Conservation (phyloP, 1,140 invertebrate genomes). For the Rhagoletis zephyria region DNA sequence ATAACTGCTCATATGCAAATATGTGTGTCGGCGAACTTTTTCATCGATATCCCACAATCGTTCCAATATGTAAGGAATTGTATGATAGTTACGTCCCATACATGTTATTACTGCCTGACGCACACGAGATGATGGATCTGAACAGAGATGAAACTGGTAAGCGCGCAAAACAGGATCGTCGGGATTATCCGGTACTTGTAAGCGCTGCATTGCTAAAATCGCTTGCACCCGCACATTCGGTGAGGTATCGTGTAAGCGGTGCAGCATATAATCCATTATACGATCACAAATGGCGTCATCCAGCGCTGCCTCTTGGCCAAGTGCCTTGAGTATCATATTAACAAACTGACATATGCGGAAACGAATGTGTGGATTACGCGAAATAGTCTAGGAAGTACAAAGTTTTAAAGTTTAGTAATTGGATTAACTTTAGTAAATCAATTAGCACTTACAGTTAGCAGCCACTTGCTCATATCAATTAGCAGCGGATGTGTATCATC, state of each 20-base stretch:
- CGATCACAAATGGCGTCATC: conserved; percentile 84
- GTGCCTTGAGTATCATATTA: conserved; percentile 81
- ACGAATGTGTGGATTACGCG: conserved; percentile 75
- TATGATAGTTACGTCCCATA: conserved; percentile 80
- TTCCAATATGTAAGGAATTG: conserved; percentile 80
- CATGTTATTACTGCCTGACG: conserved; percentile 79
- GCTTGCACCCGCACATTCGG: conserved; percentile 84
- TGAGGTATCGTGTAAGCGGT: conserved; percentile 75
- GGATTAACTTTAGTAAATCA: conserved; percentile 52
- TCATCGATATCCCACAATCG: conserved; percentile 84
- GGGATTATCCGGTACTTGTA: conserved; percentile 85
- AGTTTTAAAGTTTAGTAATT: conserved; percentile 37
- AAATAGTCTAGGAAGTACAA: conserved; percentile 62
- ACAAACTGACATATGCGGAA: conserved; percentile 84
- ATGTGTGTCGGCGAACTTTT: conserved; percentile 82
- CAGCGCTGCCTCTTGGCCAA: conserved; percentile 84
- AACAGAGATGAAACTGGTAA: conserved; percentile 83
- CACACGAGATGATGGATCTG: conserved; percentile 84
- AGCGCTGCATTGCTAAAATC: conserved; percentile 82
- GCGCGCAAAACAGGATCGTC: conserved; percentile 85
- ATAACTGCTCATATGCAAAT: conserved; percentile 81
- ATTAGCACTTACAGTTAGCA: conserved; percentile 70
- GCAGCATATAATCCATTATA: conserved; percentile 81
- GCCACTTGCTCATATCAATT: conserved; percentile 75
- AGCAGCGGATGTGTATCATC: conserved; percentile 76